Conservation (phyloP, 1,140 invertebrate species). For the Prorops nasuta region DNA sequence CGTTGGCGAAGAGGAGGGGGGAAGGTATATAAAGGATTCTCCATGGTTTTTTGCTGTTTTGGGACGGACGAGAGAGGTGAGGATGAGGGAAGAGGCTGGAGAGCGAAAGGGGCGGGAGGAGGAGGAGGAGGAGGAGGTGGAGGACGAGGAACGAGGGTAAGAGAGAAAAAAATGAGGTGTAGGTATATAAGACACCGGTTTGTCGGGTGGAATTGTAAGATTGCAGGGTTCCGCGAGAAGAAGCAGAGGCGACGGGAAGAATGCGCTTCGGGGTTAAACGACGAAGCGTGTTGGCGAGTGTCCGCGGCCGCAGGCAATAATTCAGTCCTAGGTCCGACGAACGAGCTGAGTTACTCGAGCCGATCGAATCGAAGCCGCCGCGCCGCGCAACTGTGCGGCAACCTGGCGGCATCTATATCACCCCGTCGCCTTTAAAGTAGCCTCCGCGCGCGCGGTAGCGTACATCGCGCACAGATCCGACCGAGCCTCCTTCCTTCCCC, state of each 20-base stretch:
- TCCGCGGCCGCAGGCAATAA: slow-evolving; percentile 44
- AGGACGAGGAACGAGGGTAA: slow-evolving; percentile 1
- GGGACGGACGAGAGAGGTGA: too few species aligned
- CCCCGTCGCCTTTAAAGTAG: slow-evolving; percentile 24
- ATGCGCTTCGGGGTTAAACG: slow-evolving; percentile 54
- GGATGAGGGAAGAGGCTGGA: too few species aligned
- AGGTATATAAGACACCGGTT: neutral
- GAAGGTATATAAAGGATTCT: too few species aligned
- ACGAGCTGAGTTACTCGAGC: slow-evolving; percentile 35
- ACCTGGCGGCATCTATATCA: slow-evolving; percentile 26
- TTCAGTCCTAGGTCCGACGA: slow-evolving; percentile 36
- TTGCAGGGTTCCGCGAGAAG: slow-evolving; percentile 18
- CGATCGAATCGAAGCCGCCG: slow-evolving; percentile 38
- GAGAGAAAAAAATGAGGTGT: neutral
- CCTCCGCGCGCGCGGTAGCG: neutral
- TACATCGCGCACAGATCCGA: neutral
- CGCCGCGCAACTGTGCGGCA: slow-evolving; percentile 18
- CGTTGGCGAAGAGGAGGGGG: too few species aligned
- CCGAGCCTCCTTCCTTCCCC: neutral
- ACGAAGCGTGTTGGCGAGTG: slow-evolving; percentile 55
- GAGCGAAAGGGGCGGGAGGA: too few species aligned
- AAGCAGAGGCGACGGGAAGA: slow-evolving; percentile 28
- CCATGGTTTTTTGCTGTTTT: too few species aligned
- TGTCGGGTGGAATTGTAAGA: slow-evolving; percentile 26
- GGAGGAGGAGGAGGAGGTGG: neutral